Base-by-base conservation (phyloP, 2,797 vertebrate genomes). In the Chromis chromis region DNA sequence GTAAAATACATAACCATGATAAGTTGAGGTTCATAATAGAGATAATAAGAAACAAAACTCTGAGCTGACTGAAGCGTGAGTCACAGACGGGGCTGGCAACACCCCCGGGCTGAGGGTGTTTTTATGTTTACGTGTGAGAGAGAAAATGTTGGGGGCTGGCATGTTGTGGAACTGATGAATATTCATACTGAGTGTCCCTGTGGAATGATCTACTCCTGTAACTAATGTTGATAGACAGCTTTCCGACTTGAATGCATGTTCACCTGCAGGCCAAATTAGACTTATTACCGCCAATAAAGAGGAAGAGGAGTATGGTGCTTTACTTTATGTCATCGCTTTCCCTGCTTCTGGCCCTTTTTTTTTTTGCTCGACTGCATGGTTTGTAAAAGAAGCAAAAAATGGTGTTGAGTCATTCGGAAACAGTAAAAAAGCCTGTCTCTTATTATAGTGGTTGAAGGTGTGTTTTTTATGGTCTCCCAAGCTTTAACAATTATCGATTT, bases 201-300 rank as follows among this genome's bases (percentile, higher is more conserved):
- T 95, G 96, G 96, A 97, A 94, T 94, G 94, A 95, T 95, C 95
- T 93, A 76, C 88, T 90, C 83, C 70, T 89, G 82, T 72, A 87
- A 74, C 90, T 92, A 96, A 96, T 95, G 95, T 96, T 97, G 96
- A 98, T 96, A 95, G 96, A 97, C 97, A 96, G 96, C 94, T 96
- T 95, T 95, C 95, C 82, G 94, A 96, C 95, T 95, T 94, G 93
- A 95, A 94, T 93, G 95, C 95, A 93, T 95, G 95, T 96, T 92
- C 72, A 92, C 86, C 92, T 89, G 90, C 80, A 63, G 87, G 91
- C 86, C 84, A 92, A 87, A 91, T 92, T 85, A 92, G 77, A 83
- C 77, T 63, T 81, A 88, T 90, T 90, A 92, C 71, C 16, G 6
- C 40, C 79, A 77, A 79, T 83, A 85, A 85, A 79, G 78, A 70